Base-by-base conservation (phyloP, 2,113 vertebrate species). In the Phaetusa simplex region DNA sequence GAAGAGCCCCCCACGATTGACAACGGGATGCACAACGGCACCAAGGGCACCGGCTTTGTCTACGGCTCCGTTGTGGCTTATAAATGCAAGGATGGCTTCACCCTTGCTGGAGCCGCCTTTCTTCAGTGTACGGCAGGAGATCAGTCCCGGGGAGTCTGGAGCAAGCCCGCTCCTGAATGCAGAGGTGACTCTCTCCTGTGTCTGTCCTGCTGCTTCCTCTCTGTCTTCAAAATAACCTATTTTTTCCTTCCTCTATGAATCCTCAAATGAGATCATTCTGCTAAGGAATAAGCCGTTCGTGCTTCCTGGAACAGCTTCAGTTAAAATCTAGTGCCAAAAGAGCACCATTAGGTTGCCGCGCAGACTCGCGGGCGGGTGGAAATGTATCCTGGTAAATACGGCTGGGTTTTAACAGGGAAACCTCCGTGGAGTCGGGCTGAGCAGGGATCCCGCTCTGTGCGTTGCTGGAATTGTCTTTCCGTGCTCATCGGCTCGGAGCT, bases 401-500 rank as follows among this genome's bases (percentile, higher is more conserved):
- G 5, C 55, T 65, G 86, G 19, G 19, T 15, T 74, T 49, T 74
- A n/a, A 5, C 45, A 49, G 69, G 10, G 5, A 7, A 49, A 45
- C 2, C 2, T 14, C 52, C 4, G 6, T 9, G 49, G 20, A 19
- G 47, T 1, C 19, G 78, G 71, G 45, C 40, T 56, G 26, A 14
- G 78, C 36, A 12, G 56, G 47, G 69, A 4, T 49, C 43, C 34
- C 1, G 2, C 26, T 55, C 50, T 19, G 8, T 14, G 19, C 23
- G 27, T 6, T 27, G 23, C 49, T 32, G 47, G 18, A 58, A 8
- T 58, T 42, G 23, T 22, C n/a, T n/a, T n/a, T 58, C 18, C n/a
- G 1, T 0, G 3, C n/a, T 59, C 12, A 0, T 5, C 42, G 49
- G 42, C 53, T 88, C n/a, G 18, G 36, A 29, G 40, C 6, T 47